phyloP scores from a whole-genome alignment of 1,140 invertebrate genomes.

The Pectinophora gossypiella region DNA sequence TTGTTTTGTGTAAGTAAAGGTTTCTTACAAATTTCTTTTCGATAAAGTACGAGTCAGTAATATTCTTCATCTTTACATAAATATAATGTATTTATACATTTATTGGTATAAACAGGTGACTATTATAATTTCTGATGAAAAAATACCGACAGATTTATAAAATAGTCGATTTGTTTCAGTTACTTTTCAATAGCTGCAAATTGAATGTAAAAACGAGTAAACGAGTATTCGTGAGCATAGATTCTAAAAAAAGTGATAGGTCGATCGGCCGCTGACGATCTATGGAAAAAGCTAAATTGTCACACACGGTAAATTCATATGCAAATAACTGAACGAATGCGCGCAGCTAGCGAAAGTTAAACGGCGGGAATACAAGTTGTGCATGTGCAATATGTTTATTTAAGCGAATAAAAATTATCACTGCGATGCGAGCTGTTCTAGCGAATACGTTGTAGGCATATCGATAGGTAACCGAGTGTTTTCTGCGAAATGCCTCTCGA shows the following conservation, averaged over 20 bases:
- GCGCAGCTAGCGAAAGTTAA: conserved; percentile 41
- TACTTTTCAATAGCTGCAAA: background rate
- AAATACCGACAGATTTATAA: too few relatives aligned
- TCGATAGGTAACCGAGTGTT: too few relatives aligned
- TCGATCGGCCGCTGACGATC: conserved; percentile 26
- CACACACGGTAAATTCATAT: conserved; percentile 55
- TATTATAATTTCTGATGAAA: too few relatives aligned
- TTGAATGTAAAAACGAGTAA: background rate
- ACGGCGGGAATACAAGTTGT: conserved; percentile 47
- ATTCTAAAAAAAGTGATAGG: background rate
- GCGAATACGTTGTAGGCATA: background rate
- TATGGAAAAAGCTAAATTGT: conserved; percentile 44
- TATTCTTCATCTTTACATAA: too few relatives aligned
- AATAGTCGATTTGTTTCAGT: too few relatives aligned
- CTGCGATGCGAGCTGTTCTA: background rate
- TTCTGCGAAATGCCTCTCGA: too few relatives aligned
- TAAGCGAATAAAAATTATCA: conserved; percentile 35
- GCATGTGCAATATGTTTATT: conserved; percentile 39
- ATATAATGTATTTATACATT: too few relatives aligned
- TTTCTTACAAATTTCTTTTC: too few relatives aligned
- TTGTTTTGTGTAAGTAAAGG: too few relatives aligned
- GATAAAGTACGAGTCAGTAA: too few relatives aligned
- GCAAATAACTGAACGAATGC: conserved; percentile 48
- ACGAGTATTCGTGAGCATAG: background rate
- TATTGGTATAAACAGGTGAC: too few relatives aligned